These are phyloP conservation scores for Choloepus hoffmanni DNA, from an alignment of 2,113 vertebrate genomes.

Conservation along the genomic window DNA sequence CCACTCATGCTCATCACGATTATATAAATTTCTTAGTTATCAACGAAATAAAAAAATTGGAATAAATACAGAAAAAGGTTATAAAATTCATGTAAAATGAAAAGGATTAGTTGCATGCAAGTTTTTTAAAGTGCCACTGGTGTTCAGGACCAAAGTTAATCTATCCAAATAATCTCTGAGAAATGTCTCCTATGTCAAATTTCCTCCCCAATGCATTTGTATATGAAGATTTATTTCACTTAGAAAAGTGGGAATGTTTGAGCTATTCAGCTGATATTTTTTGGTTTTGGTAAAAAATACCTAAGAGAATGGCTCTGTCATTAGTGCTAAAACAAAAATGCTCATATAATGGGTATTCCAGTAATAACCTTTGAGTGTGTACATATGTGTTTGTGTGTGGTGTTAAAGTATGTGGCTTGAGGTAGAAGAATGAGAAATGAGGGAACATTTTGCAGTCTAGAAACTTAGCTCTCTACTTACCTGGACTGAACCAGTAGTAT, in stretches of 20 bases:
- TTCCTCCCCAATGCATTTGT: neutral
- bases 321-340: neutral
- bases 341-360: neutral
- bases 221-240: neutral
- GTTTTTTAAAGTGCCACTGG: neutral
- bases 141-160: neutral
- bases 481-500: neutral
- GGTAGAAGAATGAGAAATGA: neutral
- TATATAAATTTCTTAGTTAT: neutral
- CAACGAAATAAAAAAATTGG: neutral
- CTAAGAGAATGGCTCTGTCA: neutral
- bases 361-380: neutral
- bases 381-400: neutral
- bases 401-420: neutral
- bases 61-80: neutral
- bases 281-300: neutral
- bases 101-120: neutral
- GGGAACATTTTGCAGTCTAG: neutral
- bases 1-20: neutral
- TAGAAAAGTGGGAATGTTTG: neutral
- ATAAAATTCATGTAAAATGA: neutral
- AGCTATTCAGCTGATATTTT: neutral
- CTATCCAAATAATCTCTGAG: neutral
- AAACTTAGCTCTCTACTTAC: neutral
- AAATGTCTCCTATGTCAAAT: neutral